phyloP scores from a whole-genome alignment of 2,888 invertebrate species.

The Lycophotia porphyrea region DNA sequence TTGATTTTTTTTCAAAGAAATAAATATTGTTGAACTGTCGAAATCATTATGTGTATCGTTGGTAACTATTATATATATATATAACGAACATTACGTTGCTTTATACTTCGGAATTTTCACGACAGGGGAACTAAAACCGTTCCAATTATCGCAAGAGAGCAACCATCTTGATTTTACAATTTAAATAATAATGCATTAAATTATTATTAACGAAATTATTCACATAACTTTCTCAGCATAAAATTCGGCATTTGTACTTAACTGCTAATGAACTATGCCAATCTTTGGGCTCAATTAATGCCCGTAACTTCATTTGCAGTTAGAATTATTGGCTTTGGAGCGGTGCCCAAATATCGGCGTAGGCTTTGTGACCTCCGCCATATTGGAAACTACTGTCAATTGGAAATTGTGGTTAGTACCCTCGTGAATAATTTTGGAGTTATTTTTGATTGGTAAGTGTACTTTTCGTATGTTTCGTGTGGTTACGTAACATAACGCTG shows the following conservation, averaged over 20 bases:
- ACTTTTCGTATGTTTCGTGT: background rate
- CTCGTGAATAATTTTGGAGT: constrained; percentile 9
- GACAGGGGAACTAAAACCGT: background rate
- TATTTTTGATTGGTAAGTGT: constrained; percentile 1
- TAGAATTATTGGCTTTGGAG: constrained; percentile 51
- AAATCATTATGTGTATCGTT: background rate
- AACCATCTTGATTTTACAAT: background rate
- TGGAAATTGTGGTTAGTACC: constrained; percentile 14
- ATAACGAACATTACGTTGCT: background rate
- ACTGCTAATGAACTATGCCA: constrained; percentile 34
- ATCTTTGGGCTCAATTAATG: constrained; percentile 37
- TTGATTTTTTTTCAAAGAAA: background rate
- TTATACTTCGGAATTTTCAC: background rate
- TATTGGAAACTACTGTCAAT: constrained; percentile 42
- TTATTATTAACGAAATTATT: constrained; percentile 12
- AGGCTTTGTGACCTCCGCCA: constrained; percentile 41
- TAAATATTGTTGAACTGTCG: background rate
- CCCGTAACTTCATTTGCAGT: constrained; percentile 54
- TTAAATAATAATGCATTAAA: background rate
- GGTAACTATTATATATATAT: too few relatives aligned
- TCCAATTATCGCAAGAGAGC: background rate
- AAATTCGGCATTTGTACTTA: constrained; percentile 13
- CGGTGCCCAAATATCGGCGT: constrained; percentile 49
- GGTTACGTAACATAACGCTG: background rate
- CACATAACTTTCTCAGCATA: constrained; percentile 3